Evolutionary conservation across 2,113 vertebrate species (phyloP).

Genomic region (Ameiurus melas): DNA sequence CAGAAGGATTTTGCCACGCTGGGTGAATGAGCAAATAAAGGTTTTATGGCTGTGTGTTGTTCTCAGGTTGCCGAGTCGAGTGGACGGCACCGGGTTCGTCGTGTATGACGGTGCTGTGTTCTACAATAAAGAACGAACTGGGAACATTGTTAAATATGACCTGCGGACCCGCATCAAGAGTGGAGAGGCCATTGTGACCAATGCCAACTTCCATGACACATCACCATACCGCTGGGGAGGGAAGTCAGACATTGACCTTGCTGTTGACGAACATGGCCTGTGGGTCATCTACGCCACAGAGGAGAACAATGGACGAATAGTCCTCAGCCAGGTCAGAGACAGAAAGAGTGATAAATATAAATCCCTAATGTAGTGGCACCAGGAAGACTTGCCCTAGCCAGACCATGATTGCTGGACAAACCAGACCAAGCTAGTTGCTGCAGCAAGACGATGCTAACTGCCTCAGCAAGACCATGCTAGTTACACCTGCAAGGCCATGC

Average conservation of each 20-base stretch:
- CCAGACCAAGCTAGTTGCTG: not conserved
- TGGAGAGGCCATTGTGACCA: conserved; percentile 88
- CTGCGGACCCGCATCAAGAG: conserved; percentile 94
- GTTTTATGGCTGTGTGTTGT: not conserved
- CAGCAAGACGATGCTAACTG: not conserved
- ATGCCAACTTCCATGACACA: conserved; percentile 94
- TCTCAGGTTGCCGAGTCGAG: conserved; percentile 83
- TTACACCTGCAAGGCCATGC: not conserved
- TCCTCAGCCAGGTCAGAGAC: conserved; percentile 82
- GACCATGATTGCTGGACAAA: not conserved
- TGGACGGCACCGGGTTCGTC: conserved; percentile 91
- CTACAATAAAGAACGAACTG: conserved; percentile 94
- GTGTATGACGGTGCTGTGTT: conserved; percentile 94
- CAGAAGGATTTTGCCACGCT: not conserved
- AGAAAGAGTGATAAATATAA: not conserved
- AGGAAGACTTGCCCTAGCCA: not conserved
- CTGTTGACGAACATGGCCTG: conserved; percentile 90
- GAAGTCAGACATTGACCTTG: conserved; percentile 93
- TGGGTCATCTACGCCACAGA: conserved; percentile 97
- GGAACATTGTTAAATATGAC: conserved; percentile 93
- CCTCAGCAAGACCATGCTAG: not conserved
- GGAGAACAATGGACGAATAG: conserved; percentile 86
- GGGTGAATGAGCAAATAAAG: not conserved
- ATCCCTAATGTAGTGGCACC: not conserved
- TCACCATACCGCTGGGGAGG: conserved; percentile 95